Evolutionary conservation across 2,888 invertebrate species (phyloP).

Genomic region (Agrochola circellaris): DNA sequence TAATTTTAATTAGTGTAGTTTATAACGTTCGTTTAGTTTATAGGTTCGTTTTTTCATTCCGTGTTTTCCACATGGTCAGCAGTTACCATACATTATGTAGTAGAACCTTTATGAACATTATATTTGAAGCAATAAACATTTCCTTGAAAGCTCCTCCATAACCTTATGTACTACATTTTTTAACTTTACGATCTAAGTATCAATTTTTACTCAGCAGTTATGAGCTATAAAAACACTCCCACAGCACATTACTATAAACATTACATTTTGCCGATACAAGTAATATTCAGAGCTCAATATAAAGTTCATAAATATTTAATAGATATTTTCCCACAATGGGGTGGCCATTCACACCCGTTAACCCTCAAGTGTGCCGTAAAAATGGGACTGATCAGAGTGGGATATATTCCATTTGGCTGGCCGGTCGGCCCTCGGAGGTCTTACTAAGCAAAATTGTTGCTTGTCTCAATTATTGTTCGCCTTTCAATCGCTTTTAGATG

Average conservation of each 20-base stretch:
- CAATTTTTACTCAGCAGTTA: constrained; percentile 70
- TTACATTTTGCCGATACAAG: constrained; percentile 77
- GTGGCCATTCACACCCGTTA: constrained; percentile 88
- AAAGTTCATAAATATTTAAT: constrained; percentile 89
- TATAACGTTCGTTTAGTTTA: not conserved
- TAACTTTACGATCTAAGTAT: constrained; percentile 65
- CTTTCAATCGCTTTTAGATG: constrained; percentile 65
- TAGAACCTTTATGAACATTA: constrained; percentile 1
- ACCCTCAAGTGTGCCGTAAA: constrained; percentile 86
- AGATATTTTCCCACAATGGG: constrained; percentile 90
- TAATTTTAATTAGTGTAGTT: not conserved
- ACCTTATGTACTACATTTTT: constrained; percentile 56
- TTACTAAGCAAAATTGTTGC: constrained; percentile 85
- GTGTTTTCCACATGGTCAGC: not conserved
- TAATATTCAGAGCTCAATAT: constrained; percentile 79
- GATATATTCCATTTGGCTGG: constrained; percentile 81
- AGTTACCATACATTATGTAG: not conserved
- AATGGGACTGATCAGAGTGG: constrained; percentile 82
- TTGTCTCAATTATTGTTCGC: constrained; percentile 79
- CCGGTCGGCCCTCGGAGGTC: constrained; percentile 74
- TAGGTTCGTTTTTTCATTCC: not conserved
- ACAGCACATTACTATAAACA: constrained; percentile 75
- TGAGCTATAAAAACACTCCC: constrained; percentile 74
- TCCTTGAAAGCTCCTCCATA: constrained; percentile 36
- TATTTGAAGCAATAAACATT: constrained; percentile 26